Evolutionary conservation across 92 coral and sea anemone genomes (phyloP).

Genomic region (Galaxea fascicularis): DNA sequence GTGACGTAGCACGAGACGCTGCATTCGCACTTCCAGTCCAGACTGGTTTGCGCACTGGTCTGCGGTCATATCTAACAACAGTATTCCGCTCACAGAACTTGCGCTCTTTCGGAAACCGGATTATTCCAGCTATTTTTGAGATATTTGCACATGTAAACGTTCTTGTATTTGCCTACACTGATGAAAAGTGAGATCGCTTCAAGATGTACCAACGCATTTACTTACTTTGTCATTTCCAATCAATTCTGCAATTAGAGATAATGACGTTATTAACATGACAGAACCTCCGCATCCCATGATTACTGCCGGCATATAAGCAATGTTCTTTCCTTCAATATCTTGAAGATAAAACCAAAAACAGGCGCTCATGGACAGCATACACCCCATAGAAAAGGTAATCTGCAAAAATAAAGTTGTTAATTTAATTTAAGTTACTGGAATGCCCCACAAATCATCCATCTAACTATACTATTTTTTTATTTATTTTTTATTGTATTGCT

Average conservation of each 20-base stretch:
- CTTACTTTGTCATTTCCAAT: conserved; percentile 77
- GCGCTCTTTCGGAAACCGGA: no score
- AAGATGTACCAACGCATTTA: neutral
- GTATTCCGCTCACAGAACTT: no score
- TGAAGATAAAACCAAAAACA: conserved; percentile 82
- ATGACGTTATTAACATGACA: conserved; percentile 82
- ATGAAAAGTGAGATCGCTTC: neutral
- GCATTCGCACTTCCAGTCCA: no score
- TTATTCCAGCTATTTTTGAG: no score
- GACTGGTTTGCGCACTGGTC: no score
- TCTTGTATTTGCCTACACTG: no score
- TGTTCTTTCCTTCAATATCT: conserved; percentile 58
- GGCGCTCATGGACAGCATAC: conserved; percentile 64
- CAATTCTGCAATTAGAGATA: conserved; percentile 77
- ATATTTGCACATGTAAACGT: no score
- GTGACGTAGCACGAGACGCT: no score
- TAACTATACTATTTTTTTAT: no score
- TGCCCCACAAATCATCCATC: neutral
- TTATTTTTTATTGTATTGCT: no score
- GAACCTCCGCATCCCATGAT: conserved; percentile 89
- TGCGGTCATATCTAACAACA: no score
- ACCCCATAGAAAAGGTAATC: conserved; percentile 75
- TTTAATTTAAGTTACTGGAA: neutral
- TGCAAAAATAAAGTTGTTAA: conserved; percentile 23
- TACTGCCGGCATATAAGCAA: conserved; percentile 74